These are phyloP conservation scores for Andricus grossulariae DNA, from an alignment of 1,140 invertebrate genomes.

Conservation along the genomic window DNA sequence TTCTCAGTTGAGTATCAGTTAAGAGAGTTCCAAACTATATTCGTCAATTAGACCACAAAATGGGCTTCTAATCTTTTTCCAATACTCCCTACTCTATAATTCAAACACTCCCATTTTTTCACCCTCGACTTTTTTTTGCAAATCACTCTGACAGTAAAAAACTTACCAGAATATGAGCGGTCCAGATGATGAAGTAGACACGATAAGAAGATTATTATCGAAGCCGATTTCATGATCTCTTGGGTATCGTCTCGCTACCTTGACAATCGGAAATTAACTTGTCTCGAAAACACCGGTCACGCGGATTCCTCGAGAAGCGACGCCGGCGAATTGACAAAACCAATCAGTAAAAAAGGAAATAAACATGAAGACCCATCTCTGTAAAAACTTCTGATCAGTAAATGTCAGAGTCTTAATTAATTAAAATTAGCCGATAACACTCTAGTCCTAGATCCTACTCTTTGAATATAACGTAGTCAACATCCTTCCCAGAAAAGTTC, in stretches of 20 bases:
- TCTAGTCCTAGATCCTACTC: neutral
- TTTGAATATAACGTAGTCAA: neutral
- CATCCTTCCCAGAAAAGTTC: constrained; percentile 24
- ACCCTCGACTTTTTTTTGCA: neutral
- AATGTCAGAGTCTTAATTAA: neutral
- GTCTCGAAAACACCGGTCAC: constrained; percentile 13
- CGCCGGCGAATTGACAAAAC: neutral
- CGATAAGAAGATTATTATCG: constrained; percentile 6
- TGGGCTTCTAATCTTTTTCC: constrained; percentile 12
- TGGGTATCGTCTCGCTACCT: neutral
- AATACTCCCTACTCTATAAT: neutral
- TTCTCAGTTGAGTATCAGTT: no score
- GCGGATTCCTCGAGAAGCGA: neutral
- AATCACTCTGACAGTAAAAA: neutral
- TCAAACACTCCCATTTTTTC: neutral
- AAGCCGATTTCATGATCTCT: neutral
- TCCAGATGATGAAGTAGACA: neutral
- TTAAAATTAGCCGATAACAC: neutral
- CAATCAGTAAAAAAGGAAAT: neutral
- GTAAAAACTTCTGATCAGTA: neutral
- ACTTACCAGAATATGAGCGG: neutral
- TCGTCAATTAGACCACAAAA: constrained; percentile 2
- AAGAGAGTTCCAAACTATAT: no score
- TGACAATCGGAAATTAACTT: neutral
- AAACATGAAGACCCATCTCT: neutral